Percentiles rank a stretch among this genome's conserved stretches.
Conservation (phyloP, 2,888 invertebrate species). For the Coelinius sp. region DNA sequence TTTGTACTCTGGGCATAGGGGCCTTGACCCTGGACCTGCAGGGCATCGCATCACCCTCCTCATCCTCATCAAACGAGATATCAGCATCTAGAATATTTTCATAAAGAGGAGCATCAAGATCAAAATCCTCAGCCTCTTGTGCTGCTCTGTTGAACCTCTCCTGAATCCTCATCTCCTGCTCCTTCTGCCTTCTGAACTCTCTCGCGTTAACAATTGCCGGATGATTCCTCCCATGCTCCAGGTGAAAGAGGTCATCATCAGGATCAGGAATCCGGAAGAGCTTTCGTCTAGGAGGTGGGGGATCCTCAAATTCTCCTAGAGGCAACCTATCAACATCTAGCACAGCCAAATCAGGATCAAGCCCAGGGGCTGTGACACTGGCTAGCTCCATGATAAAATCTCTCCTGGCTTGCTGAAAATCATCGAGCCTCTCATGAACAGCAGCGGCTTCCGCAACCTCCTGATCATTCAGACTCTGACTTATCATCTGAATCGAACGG, state of each 20-base stretch:
- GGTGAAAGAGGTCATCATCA: constrained; percentile 44
- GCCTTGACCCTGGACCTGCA: constrained; percentile 49
- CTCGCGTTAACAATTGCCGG: constrained; percentile 56
- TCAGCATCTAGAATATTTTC: constrained; percentile 54
- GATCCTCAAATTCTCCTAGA: constrained; percentile 25
- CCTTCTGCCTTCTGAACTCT: constrained; percentile 43
- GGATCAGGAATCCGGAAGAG: constrained; percentile 48
- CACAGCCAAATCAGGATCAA: constrained; percentile 41
- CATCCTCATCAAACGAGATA: constrained; percentile 54
- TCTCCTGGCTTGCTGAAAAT: constrained; percentile 62
- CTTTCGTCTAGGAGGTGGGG: constrained; percentile 25
- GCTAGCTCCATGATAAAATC: constrained; percentile 63
- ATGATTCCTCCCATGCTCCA: constrained; percentile 51
- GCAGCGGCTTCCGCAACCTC: constrained; percentile 55
- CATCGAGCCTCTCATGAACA: constrained; percentile 55
- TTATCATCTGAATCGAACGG: constrained; percentile 57
- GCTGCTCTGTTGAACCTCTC: constrained; percentile 46
- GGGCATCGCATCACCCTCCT: constrained; percentile 45
- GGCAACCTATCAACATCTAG: constrained; percentile 36
- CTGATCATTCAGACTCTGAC: constrained; percentile 55
- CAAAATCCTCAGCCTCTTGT: constrained; percentile 24
- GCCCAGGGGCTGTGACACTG: constrained; percentile 56
- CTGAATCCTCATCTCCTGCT: constrained; percentile 45
- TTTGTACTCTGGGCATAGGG: constrained; percentile 40
- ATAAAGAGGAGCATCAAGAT: constrained; percentile 48